Percentiles rank a stretch among this genome's conserved stretches.
phyloP scores from a whole-genome alignment of 2,797 vertebrate species.

The Luscinia megarhynchos region DNA sequence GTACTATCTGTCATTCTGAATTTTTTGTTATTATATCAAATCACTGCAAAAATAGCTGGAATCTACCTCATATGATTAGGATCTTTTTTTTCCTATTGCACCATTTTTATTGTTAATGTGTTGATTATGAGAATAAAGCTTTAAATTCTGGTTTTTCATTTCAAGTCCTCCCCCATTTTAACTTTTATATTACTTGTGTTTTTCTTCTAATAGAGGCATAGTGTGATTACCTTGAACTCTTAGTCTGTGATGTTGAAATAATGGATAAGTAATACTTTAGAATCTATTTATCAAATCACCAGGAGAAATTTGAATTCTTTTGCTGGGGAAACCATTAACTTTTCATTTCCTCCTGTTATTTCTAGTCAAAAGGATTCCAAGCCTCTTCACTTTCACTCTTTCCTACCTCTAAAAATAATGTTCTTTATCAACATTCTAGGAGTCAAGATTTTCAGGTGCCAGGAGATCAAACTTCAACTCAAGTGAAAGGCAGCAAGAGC shows the following conservation, averaged over 20 bases:
- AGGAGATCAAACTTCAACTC: neutral
- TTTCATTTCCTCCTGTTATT: neutral
- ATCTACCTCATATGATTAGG: neutral
- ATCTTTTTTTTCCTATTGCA: neutral
- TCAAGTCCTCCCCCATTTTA: neutral
- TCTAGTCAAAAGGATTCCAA: neutral
- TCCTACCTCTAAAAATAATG: neutral
- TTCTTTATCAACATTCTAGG: neutral
- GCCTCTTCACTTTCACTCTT: neutral
- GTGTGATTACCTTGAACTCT: neutral
- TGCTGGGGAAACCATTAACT: neutral
- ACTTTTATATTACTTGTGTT: neutral
- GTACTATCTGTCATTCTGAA: neutral
- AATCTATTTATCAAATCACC: neutral
- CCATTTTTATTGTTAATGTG: fast-evolving
- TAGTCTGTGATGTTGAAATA: neutral
- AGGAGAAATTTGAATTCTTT: neutral
- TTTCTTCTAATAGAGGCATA: neutral
- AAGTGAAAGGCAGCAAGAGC: neutral
- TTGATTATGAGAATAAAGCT: neutral
- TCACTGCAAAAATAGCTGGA: neutral
- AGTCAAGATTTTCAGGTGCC: neutral
- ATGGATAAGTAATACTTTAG: neutral
- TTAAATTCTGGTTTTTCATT: neutral
- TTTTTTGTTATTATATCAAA: neutral